Percentiles rank a stretch among this genome's conserved stretches.
phyloP scores from a whole-genome alignment of 2,797 vertebrate genomes.

The Lagocephalus sceleratus region DNA sequence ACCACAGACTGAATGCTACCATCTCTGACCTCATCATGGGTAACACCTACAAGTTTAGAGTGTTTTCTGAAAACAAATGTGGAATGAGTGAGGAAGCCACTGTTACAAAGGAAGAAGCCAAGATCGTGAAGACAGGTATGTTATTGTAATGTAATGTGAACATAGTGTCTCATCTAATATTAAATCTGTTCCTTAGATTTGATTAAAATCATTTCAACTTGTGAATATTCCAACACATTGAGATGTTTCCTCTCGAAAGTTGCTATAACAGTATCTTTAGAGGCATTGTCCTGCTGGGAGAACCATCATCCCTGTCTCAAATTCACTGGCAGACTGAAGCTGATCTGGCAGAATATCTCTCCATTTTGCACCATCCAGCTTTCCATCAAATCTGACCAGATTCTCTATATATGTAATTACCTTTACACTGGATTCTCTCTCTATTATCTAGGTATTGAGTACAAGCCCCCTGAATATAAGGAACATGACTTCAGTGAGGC shows the following conservation, averaged over 20 bases:
- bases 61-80: constrained; percentile 87
- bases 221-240: too few species aligned
- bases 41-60: constrained; percentile 89
- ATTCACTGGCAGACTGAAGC: too few species aligned
- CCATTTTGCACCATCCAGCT: too few species aligned
- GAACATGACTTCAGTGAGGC: constrained; percentile 84
- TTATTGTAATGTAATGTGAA: background rate
- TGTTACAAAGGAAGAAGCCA: constrained; percentile 70
- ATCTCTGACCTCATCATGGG: constrained; percentile 95
- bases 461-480: constrained; percentile 79
- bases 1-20: constrained; percentile 87
- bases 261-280: too few species aligned
- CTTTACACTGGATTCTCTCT: background rate
- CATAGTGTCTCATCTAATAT: background rate
- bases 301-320: too few species aligned
- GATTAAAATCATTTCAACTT: too few species aligned
- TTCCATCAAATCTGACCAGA: too few species aligned
- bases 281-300: too few species aligned
- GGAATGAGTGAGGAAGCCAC: constrained; percentile 79
- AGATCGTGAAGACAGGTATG: constrained; percentile 86
- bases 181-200: too few species aligned
- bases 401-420: too few species aligned
- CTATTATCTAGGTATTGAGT: constrained; percentile 72
- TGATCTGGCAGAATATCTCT: too few species aligned
- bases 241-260: too few species aligned